Evolutionary conservation across 2,888 invertebrate species (phyloP).

Genomic region (Mactromeris polynyma): DNA sequence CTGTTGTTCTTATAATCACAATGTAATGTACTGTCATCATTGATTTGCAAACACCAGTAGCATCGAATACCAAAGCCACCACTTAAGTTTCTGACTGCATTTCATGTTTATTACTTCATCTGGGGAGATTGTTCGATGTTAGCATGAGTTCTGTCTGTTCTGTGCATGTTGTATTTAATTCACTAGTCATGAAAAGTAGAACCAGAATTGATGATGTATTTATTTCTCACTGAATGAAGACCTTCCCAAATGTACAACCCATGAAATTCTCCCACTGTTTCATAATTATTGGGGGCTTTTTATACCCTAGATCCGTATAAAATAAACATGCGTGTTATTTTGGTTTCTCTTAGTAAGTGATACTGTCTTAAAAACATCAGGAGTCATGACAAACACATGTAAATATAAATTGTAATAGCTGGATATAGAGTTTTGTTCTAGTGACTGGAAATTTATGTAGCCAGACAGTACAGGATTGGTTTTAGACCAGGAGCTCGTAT

Average conservation of each 20-base stretch:
- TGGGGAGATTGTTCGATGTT: neutral
- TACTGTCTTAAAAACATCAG: neutral
- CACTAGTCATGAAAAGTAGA: constrained; percentile 3
- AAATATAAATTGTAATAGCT: neutral
- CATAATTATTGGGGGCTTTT: neutral
- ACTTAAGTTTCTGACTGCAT: neutral
- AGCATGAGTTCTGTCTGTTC: neutral
- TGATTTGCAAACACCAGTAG: too few relatives aligned
- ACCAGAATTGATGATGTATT: neutral
- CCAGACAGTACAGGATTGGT: neutral
- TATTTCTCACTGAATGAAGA: neutral
- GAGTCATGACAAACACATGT: neutral
- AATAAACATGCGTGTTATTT: neutral
- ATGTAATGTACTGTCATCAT: too few relatives aligned
- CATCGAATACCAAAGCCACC: neutral
- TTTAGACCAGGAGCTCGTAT: neutral
- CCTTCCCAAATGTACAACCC: neutral
- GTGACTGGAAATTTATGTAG: neutral
- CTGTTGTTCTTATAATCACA: too few relatives aligned
- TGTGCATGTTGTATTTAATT: constrained; percentile 7
- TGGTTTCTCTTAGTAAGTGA: neutral
- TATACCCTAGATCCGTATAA: neutral
- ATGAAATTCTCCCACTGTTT: neutral
- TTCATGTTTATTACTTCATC: neutral
- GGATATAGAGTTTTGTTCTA: neutral